Conservation (phyloP, 2,113 vertebrate species). For the Cervus canadensis region DNA sequence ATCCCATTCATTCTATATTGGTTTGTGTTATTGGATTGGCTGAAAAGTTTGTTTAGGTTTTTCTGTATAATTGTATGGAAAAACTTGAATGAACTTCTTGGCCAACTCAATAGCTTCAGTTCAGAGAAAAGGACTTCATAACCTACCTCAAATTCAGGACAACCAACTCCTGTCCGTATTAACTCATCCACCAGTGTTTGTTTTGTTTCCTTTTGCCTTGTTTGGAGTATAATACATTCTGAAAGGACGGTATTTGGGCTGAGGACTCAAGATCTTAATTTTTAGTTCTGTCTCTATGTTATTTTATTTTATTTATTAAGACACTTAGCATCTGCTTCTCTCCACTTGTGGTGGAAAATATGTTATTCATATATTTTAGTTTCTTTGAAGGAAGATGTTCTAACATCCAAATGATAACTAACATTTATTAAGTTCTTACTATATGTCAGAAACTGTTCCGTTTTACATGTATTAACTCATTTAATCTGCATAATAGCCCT, state of each 20-base stretch:
- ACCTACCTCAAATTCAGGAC: neutral
- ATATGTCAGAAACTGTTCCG: neutral
- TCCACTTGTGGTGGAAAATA: neutral
- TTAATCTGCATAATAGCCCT: neutral
- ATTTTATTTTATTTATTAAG: neutral
- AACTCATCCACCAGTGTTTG: neutral
- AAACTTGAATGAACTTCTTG: neutral
- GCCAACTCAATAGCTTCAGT: neutral
- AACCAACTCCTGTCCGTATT: neutral
- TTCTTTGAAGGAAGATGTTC: slow-evolving; percentile 5
- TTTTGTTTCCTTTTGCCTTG: neutral
- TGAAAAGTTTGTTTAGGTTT: neutral
- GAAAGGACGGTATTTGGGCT: neutral
- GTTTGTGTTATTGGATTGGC: neutral
- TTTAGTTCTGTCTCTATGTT: neutral
- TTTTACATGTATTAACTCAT: neutral
- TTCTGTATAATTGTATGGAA: neutral
- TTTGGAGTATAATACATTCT: neutral
- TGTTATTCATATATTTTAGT: neutral
- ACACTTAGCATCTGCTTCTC: neutral
- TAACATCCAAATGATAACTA: neutral
- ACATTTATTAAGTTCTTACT: neutral
- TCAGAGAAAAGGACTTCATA: neutral
- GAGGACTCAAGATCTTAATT: neutral
- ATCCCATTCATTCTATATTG: neutral